Evolutionary conservation across 2,113 vertebrate genomes (phyloP).

Genomic region (Lycocorax pyrrhopterus): DNA sequence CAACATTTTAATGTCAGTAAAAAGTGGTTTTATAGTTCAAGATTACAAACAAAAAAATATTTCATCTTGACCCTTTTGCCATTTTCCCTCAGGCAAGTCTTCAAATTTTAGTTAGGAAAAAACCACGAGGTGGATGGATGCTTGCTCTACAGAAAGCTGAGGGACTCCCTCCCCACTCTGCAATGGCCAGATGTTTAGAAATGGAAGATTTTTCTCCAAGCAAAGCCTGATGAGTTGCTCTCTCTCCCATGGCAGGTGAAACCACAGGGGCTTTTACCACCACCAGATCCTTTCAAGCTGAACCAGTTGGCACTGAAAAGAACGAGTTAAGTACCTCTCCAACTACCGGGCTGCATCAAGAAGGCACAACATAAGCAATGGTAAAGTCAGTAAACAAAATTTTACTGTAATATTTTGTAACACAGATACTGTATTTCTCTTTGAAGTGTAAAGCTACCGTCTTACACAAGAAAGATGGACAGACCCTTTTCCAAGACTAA

Average conservation of each 20-base stretch:
- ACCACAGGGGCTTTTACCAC: neutral
- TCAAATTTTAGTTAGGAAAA: neutral
- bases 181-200: neutral
- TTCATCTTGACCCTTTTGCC: neutral
- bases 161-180: neutral
- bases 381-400: conserved; percentile 92
- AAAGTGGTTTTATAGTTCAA: conserved; percentile 20
- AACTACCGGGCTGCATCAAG: neutral
- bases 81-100: neutral
- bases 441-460: conserved; percentile 92
- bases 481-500: conserved; percentile 91
- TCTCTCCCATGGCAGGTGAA: neutral
- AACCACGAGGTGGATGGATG: neutral
- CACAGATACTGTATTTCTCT: conserved; percentile 85
- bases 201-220: neutral
- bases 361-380: conserved; percentile 61
- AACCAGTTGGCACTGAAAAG: neutral
- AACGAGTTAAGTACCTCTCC: neutral
- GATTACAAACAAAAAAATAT: conserved; percentile 51
- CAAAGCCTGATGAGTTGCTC: neutral
- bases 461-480: conserved; percentile 86
- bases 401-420: conserved; percentile 96
- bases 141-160: neutral
- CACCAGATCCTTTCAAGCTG: neutral
- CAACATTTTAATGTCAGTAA: conserved; percentile 30